These are phyloP conservation scores for Huso huso DNA, from an alignment of 2,797 vertebrate species.

Conservation along the genomic window DNA sequence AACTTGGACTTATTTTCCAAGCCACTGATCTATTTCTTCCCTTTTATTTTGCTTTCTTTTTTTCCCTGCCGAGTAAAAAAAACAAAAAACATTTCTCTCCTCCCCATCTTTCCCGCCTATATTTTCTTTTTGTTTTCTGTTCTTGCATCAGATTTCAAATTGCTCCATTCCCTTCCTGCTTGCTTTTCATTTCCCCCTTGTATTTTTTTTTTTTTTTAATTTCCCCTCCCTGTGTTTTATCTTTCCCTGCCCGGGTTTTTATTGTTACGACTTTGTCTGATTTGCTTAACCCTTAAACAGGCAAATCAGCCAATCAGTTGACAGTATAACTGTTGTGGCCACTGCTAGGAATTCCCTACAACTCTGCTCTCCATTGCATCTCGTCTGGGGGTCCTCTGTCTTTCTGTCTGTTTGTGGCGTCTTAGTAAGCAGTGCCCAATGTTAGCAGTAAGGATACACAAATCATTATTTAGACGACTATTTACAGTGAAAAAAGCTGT, in stretches of 20 bases:
- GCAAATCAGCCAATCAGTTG: conserved; percentile 8
- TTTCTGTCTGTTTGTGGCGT: conserved; percentile 10
- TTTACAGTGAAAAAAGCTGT: too few species aligned
- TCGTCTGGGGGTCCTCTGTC: background rate
- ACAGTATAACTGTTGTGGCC: conserved; percentile 8
- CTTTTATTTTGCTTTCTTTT: background rate
- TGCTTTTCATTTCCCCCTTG: background rate
- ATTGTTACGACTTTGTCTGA: conserved; percentile 1
- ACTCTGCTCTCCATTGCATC: background rate
- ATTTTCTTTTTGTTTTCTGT: conserved; percentile 1
- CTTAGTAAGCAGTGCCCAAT: background rate
- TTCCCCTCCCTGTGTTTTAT: background rate
- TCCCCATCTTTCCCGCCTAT: background rate
- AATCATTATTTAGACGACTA: background rate
- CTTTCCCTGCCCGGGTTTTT: background rate
- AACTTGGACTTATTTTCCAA: too few species aligned
- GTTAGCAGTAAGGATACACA: background rate
- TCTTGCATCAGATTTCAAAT: background rate
- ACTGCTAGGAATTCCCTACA: conserved; percentile 7
- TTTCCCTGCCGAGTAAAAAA: background rate
- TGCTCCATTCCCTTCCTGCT: background rate
- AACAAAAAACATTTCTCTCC: too few species aligned
- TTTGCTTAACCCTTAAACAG: too few species aligned
- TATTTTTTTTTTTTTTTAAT: background rate
- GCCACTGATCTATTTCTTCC: background rate